A percentile compares a stretch with the other conserved stretches of the same genome.
Conservation (phyloP, 2,113 vertebrate genomes). For the Poeciliopsis occidentalis region DNA sequence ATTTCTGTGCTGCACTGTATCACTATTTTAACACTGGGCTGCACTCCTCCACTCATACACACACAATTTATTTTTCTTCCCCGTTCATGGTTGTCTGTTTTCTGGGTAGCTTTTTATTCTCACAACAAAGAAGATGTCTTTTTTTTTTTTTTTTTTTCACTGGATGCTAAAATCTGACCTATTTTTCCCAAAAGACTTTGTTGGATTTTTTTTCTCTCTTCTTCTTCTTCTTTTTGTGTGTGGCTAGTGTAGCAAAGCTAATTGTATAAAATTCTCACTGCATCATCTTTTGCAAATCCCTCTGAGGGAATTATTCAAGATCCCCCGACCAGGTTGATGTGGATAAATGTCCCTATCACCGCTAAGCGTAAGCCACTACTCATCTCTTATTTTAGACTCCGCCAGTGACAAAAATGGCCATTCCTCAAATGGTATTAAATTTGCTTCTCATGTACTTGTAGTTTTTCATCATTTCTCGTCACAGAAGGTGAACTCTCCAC, state of each 20-base stretch:
- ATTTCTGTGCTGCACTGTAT: constrained; percentile 32
- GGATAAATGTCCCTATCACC: constrained; percentile 50
- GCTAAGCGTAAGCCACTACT: constrained; percentile 32
- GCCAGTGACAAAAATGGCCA: constrained; percentile 2
- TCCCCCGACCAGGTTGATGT: constrained; percentile 44
- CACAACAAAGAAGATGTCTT: constrained; percentile 42
- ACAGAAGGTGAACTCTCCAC: constrained; percentile 15
- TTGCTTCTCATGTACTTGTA: constrained; percentile 22
- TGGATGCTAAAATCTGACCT: constrained; percentile 59
- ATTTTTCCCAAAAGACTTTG: constrained; percentile 51
- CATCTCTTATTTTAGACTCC: constrained; percentile 14
- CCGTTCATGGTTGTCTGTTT: constrained; percentile 18
- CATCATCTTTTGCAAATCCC: constrained; percentile 48
- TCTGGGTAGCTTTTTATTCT: constrained; percentile 45
- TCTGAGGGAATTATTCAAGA: constrained; percentile 42
- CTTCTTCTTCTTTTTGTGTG: background rate
- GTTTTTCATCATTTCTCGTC: constrained; percentile 30
- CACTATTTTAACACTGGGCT: constrained; percentile 12
- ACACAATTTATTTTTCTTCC: background rate
- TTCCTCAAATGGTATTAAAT: constrained; percentile 40
- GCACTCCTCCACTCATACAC: constrained; percentile 6
- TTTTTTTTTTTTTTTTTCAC: constrained; percentile 59
- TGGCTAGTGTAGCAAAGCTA: constrained; percentile 39
- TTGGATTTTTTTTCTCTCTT: background rate
- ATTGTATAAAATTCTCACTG: constrained; percentile 43